Base-by-base conservation (phyloP, 2,113 vertebrate genomes). In the Ophiodon elongatus region DNA sequence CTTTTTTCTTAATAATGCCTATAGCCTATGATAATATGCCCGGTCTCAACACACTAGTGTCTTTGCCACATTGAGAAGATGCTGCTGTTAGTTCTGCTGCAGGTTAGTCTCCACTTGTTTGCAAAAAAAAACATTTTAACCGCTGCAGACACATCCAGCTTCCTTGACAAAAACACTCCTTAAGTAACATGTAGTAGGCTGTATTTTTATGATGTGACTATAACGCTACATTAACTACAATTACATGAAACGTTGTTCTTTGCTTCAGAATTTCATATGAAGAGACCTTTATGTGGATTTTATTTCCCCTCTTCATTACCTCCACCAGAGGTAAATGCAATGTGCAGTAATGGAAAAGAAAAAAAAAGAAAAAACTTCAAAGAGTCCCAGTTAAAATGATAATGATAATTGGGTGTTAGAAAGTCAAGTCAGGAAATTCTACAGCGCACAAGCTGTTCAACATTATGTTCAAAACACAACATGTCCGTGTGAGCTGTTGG, bases 321-420 rank as follows among this genome's bases (percentile, higher is more conserved):
- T n/a, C n/a, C 59, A 52, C 0, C 41, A 83, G 31, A 66, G 4
- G n/a, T 56, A 56, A 65, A 54, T 6, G 11, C 41, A 39, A 17
- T 25, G 25, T 0, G 0, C 23, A 25, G 23, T 37, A 39, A 67
- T 76, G 35, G 60, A 33, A 62, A 31, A 43, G n/a, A n/a, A n/a
- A n/a, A n/a, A n/a, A 52, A 33, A 10, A 10, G 13, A 5, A 25
- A 25, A 76, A 14, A 17, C 14, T 2, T 19, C 23, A 60, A 54
- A 23, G 1, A 14, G 23, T 15, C 27, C 6, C n/a, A 64, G 1
- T 80, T 77, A 56, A 84, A 78, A 2, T 4, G 41, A 15, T 59
- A 29, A 29, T 17, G 63, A 77, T 39, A 76, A 79, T 45, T 43
- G n/a, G 60, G n/a, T 56, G 33, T 70, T 39, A 47, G 31, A 69